Evolutionary conservation across 2,113 vertebrate species (phyloP).

Genomic region (Microcebus griseorufus): DNA sequence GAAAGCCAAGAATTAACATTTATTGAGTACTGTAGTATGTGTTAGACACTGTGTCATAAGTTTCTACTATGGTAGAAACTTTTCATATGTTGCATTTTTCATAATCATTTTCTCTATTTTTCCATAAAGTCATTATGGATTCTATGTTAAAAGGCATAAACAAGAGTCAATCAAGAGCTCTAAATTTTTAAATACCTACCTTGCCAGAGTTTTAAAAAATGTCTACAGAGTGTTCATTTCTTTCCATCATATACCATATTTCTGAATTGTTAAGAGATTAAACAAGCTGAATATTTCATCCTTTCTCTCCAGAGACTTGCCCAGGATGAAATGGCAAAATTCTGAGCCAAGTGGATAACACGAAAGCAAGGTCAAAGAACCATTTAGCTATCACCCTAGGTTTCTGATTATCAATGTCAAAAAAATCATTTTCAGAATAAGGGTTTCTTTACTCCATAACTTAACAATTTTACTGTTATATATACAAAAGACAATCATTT

Average conservation of each 20-base stretch:
- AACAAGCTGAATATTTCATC: not conserved
- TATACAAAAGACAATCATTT: constrained; percentile 17
- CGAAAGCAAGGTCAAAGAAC: not conserved
- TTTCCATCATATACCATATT: constrained; percentile 25
- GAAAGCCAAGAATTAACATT: constrained; percentile 20
- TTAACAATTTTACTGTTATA: constrained; percentile 9
- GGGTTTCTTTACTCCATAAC: not conserved
- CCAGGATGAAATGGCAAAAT: constrained; percentile 1
- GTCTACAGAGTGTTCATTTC: constrained; percentile 46
- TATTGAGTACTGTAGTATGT: not conserved
- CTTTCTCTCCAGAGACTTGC: not conserved
- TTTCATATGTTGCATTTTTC: not conserved
- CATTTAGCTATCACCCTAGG: not conserved
- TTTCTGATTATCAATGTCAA: not conserved
- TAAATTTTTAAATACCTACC: constrained; percentile 49
- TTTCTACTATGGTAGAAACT: not conserved
- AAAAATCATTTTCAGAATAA: not conserved
- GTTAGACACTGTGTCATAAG: not conserved
- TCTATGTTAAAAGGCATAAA: constrained; percentile 19
- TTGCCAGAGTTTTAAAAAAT: constrained; percentile 74
- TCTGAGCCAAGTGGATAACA: not conserved
- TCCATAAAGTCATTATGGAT: not conserved
- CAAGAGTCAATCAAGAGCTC: not conserved
- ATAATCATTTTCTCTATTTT: constrained; percentile 30
- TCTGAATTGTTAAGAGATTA: constrained; percentile 27